A percentile compares a stretch with the other conserved stretches of the same genome.
Evolutionary conservation across 2,888 invertebrate species (phyloP).

Genomic region (Pasiphila rectangulata): DNA sequence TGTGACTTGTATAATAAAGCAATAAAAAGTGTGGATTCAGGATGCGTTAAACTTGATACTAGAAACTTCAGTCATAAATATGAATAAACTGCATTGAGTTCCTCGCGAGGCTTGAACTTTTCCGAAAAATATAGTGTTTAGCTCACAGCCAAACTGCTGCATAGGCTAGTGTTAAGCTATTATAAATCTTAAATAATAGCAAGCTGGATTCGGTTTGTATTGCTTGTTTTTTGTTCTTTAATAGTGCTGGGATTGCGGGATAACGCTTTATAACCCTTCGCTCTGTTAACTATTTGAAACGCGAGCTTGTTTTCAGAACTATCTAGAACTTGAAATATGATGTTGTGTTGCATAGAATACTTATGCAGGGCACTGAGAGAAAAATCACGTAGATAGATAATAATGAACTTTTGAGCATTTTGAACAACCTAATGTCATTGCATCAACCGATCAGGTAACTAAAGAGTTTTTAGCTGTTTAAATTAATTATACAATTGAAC

Average conservation of each 20-base stretch:
- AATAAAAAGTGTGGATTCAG: slow-evolving; percentile 5
- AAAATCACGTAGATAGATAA: no score
- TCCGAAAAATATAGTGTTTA: slow-evolving; percentile 13
- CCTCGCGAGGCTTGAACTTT: slow-evolving; percentile 17
- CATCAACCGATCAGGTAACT: no score
- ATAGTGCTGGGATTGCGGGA: background rate
- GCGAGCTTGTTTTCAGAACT: no score
- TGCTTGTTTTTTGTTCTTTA: background rate
- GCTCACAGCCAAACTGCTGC: slow-evolving; percentile 2
- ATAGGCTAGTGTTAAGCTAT: slow-evolving; percentile 3
- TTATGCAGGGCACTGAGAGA: no score
- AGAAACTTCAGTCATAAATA: slow-evolving; percentile 45
- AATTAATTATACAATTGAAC: no score
- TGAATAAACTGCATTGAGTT: slow-evolving; percentile 23
- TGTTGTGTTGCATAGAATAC: no score
- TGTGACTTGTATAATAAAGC: slow-evolving; percentile 8
- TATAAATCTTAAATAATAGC: slow-evolving; percentile 5
- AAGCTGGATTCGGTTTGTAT: background rate
- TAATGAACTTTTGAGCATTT: no score
- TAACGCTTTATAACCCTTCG: background rate
- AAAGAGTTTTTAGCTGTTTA: no score
- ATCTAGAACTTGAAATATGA: no score
- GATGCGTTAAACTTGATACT: slow-evolving; percentile 28
- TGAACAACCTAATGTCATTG: no score
- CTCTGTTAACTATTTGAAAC: no score